Conservation (phyloP, 2,113 vertebrate genomes). For the Otocyon megalotis region DNA sequence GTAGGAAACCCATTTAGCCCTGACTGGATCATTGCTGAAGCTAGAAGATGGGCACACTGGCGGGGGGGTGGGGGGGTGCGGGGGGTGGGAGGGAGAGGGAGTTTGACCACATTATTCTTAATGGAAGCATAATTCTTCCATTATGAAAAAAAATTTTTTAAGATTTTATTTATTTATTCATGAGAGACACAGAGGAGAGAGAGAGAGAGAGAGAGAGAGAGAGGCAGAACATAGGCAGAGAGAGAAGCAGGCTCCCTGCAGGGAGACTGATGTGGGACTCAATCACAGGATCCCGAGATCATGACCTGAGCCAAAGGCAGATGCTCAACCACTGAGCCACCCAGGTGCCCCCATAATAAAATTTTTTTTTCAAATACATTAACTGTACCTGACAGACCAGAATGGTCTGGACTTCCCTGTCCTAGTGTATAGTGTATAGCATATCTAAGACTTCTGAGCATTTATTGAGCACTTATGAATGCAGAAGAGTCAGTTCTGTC, state of each 20-base stretch:
- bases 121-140: background rate
- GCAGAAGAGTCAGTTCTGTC: background rate
- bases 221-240: too few species aligned
- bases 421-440: background rate
- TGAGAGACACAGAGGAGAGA: too few species aligned
- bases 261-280: too few species aligned
- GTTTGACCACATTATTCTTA: background rate
- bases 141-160: background rate
- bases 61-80: too few species aligned
- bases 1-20: background rate
- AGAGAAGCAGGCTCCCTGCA: too few species aligned
- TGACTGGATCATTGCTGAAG: background rate
- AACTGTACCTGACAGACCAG: background rate
- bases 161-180: background rate
- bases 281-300: too few species aligned
- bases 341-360: background rate
- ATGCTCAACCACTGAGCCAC: too few species aligned
- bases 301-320: too few species aligned
- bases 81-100: too few species aligned
- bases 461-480: background rate
- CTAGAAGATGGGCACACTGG: background rate
- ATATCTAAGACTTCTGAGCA: background rate
- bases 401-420: background rate
- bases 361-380: background rate
- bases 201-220: too few species aligned